Base-by-base conservation (phyloP, 2,113 vertebrate genomes). In the Macroglossus sobrinus region DNA sequence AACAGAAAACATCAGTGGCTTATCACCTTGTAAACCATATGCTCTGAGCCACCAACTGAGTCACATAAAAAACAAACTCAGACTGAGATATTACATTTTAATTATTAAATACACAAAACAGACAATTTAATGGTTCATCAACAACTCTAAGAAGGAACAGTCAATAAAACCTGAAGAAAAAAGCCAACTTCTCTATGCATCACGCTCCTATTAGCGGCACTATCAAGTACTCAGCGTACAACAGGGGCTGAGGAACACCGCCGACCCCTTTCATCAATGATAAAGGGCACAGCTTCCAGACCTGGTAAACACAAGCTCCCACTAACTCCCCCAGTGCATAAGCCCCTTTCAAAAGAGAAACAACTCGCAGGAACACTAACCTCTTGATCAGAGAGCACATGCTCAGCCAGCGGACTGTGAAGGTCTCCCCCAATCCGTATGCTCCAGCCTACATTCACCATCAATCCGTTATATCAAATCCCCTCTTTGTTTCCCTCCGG, bases 261-360 rank as follows among this genome's bases (percentile, higher is more conserved):
- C 68, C 93, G 89, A 96, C 45, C 93, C 81, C 97, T 98, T 97
- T 97, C 97, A 98, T 97, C 69, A 95, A 96, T 59, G 63, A 86
- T 92, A 89, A 53, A 97, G 97, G 87, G 93, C 97, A 96, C 95
- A 66, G 89, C 89, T 95, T 75, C 84, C 92, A 16, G 47, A 97
- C 81, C 96, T 96, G 93, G 98, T 97, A 97, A 98, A 98, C 97
- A 98, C 94, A 91, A 98, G 98, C 98, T 98, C 94, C 96, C 91
- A 98, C 95, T 98, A 98, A 97, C 92, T 98, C n/a, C 87, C 64
- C 96, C 97, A 94, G 92, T 97, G 97, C 95, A 97, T 94, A 91
- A 40, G 7, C 89, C 96, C 95, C 97, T 94, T 98, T 98, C 97
- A 98, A 98, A 98, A 96, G 68, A 93, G 69, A 98, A 98, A 79